These are phyloP conservation scores for Gnathonemus echidnorhynchus DNA, from an alignment of 2,113 vertebrate genomes.

Conservation along the genomic window DNA sequence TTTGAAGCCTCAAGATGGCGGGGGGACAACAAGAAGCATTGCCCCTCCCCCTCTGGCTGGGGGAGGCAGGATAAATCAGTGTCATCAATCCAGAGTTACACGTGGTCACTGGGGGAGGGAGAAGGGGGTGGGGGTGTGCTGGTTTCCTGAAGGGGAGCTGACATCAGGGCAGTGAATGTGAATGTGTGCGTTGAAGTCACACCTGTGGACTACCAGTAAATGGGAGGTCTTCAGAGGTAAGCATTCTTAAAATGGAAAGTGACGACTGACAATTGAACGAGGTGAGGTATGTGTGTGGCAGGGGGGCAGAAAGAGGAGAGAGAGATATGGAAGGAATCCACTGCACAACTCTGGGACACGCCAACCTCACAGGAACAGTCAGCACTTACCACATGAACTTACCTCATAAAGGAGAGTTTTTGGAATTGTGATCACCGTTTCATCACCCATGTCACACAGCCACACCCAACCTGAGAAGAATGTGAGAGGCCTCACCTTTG, in stretches of 20 bases:
- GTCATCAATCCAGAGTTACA: not conserved
- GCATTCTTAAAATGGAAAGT: too few relatives aligned
- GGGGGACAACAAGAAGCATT: not conserved
- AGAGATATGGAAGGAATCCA: not conserved
- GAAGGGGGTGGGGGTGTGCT: not conserved
- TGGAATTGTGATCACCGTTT: not conserved
- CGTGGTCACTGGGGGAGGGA: not conserved
- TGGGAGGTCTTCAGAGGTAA: not conserved
- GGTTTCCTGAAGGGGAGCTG: not conserved
- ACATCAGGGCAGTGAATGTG: not conserved
- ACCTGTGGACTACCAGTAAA: not conserved
- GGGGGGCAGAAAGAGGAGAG: not conserved
- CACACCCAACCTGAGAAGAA: not conserved
- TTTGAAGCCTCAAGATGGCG: not conserved
- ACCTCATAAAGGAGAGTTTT: not conserved
- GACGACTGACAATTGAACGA: too few relatives aligned
- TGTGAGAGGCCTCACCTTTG: not conserved
- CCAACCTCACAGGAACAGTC: not conserved
- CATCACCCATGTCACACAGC: not conserved
- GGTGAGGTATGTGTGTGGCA: not conserved
- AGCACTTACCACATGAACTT: not conserved
- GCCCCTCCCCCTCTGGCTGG: not conserved
- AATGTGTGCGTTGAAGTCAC: not conserved
- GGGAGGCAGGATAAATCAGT: not conserved
- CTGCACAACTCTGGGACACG: not conserved